phyloP scores from a whole-genome alignment of 2,797 vertebrate genomes.

The Neostethus bicornis region DNA sequence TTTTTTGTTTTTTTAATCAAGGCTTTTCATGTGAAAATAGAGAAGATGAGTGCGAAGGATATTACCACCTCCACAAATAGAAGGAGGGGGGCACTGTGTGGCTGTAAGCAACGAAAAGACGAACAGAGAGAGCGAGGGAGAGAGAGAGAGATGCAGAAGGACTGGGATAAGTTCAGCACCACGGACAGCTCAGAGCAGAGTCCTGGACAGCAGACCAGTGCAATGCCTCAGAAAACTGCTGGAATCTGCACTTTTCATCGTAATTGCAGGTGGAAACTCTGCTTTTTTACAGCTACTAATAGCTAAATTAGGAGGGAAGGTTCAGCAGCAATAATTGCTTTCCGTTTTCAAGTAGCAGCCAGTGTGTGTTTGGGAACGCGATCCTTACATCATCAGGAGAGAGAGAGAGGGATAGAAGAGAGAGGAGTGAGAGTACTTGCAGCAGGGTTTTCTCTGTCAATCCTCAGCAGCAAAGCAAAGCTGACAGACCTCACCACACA shows the following conservation, averaged over 20 bases:
- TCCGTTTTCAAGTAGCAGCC: conserved; percentile 20
- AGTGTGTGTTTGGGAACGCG: conserved; percentile 44
- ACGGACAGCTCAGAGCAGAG: conserved; percentile 50
- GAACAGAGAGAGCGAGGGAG: too few relatives aligned
- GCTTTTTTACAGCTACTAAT: conserved; percentile 14
- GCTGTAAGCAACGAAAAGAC: conserved; percentile 43
- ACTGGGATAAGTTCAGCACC: conserved; percentile 65
- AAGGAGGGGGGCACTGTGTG: conserved; percentile 68
- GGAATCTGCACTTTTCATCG: background rate
- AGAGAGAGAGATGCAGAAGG: conserved; percentile 12
- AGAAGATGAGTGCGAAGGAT: conserved; percentile 7
- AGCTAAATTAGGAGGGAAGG: conserved; percentile 25
- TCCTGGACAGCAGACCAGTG: conserved; percentile 44
- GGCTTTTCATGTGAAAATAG: conserved; percentile 18
- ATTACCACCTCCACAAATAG: conserved; percentile 47
- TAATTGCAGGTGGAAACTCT: conserved; percentile 5
- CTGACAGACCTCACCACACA: conserved; percentile 51
- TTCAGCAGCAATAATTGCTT: conserved; percentile 36
- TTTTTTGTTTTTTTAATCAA: background rate
- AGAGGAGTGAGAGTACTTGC: conserved; percentile 40
- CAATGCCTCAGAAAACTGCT: conserved; percentile 37
- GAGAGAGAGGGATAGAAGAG: background rate
- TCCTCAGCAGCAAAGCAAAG: conserved; percentile 63
- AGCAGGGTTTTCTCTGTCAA: conserved; percentile 61
- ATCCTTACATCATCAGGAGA: conserved; percentile 69